phyloP scores from a whole-genome alignment of 2,113 vertebrate species.

The Pseudorectes ferrugineus region DNA sequence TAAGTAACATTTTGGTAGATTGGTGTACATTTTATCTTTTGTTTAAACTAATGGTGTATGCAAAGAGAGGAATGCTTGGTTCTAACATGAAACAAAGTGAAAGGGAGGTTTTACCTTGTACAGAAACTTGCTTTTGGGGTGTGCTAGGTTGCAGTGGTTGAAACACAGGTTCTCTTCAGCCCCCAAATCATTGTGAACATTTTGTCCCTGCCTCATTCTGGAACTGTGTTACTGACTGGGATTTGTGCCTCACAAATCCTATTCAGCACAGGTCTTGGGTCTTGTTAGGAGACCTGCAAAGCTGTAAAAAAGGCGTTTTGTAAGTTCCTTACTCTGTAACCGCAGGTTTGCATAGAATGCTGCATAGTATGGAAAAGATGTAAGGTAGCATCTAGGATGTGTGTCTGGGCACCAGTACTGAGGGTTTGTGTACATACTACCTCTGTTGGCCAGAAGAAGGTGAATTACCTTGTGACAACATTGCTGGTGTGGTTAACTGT shows the following conservation, averaged over 20 bases:
- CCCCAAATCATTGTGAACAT: not conserved
- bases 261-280: not conserved
- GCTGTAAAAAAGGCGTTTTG: accelerated
- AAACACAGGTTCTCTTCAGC: not conserved
- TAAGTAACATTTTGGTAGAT: not conserved
- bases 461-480: not conserved
- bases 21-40: not conserved
- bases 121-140: not conserved
- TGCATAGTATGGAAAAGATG: not conserved
- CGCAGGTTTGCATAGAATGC: not conserved
- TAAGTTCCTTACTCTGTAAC: not conserved
- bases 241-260: not conserved
- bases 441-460: not conserved
- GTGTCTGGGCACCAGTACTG: not conserved
- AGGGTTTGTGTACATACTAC: not conserved
- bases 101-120: not conserved
- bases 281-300: not conserved
- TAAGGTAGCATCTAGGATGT: not conserved
- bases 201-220: not conserved
- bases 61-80: not conserved
- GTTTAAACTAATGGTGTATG: not conserved
- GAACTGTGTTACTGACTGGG: not conserved
- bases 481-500: not conserved
- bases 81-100: not conserved
- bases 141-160: not conserved